Percentiles rank a stretch among this genome's conserved stretches.
These are phyloP conservation scores for Adrianichthys oophorus DNA, from an alignment of 2,797 vertebrate genomes.

Conservation along the genomic window DNA sequence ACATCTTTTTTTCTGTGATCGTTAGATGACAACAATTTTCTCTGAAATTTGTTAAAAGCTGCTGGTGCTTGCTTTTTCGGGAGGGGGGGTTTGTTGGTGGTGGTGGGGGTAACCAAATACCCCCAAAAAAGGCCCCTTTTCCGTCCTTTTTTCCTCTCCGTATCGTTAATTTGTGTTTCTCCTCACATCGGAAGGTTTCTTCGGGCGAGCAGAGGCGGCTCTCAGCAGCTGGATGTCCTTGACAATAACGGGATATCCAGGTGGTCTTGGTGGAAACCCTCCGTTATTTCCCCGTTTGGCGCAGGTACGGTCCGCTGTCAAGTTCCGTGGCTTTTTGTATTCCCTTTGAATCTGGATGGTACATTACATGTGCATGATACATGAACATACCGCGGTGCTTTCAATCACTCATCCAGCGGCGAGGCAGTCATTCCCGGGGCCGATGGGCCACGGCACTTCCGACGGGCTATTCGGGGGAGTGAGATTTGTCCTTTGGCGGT, in stretches of 20 bases:
- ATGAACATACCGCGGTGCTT: conserved; percentile 73
- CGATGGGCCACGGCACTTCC: conserved; percentile 54
- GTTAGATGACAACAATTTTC: conserved; percentile 37
- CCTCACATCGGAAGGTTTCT: conserved; percentile 72
- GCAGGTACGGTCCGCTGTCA: conserved; percentile 75
- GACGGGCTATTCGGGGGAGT: conserved; percentile 38
- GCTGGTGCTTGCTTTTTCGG: conserved; percentile 50
- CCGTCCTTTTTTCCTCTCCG: conserved; percentile 65
- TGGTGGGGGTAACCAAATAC: conserved; percentile 60
- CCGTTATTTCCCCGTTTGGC: conserved; percentile 61
- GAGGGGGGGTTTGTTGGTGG: neutral
- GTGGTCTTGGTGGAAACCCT: conserved; percentile 55
- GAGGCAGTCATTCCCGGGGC: conserved; percentile 52
- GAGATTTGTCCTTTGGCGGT: conserved; percentile 56
- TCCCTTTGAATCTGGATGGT: conserved; percentile 72
- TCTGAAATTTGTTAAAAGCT: conserved; percentile 66
- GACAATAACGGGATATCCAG: conserved; percentile 58
- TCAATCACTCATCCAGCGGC: conserved; percentile 63
- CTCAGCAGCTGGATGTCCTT: conserved; percentile 60
- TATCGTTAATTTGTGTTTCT: conserved; percentile 75
- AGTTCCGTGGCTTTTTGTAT: conserved; percentile 67
- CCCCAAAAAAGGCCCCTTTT: conserved; percentile 61
- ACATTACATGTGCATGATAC: conserved; percentile 79
- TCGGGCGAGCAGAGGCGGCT: conserved; percentile 51
- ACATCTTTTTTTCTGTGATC: conserved; percentile 43